phyloP scores from a whole-genome alignment of 2,113 vertebrate genomes.

The Thinocorus orbignyianus region DNA sequence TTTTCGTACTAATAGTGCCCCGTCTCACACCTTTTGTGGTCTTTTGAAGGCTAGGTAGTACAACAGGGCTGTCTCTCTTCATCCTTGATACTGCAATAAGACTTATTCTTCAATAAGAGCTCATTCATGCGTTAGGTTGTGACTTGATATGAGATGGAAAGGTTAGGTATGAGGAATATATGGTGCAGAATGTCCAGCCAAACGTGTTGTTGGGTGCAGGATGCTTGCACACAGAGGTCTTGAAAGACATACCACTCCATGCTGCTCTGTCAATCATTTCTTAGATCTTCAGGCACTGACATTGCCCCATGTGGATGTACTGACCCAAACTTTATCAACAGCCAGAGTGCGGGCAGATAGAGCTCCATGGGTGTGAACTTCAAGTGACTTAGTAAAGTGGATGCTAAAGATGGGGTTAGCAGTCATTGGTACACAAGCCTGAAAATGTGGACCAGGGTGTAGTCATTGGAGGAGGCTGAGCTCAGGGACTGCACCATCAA shows the following conservation, averaged over 20 bases:
- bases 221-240: neutral
- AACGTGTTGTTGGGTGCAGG: fast-evolving
- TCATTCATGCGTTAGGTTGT: neutral
- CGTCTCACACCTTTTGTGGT: neutral
- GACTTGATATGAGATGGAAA: neutral
- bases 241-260: neutral
- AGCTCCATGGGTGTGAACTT: neutral
- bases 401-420: neutral
- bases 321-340: neutral
- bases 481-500: neutral
- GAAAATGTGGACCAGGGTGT: neutral
- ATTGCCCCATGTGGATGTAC: neutral
- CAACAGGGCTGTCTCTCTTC: neutral
- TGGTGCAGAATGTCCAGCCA: neutral
- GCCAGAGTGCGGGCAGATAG: neutral
- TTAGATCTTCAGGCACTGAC: neutral
- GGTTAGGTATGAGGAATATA: neutral
- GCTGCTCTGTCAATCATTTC: neutral
- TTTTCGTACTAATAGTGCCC: neutral
- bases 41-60: neutral
- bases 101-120: neutral
- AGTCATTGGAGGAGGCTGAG: neutral
- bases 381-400: neutral
- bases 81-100: neutral
- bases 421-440: neutral